These are phyloP conservation scores for Metallyticus violacea DNA, from an alignment of 2,888 invertebrate genomes.

Conservation along the genomic window DNA sequence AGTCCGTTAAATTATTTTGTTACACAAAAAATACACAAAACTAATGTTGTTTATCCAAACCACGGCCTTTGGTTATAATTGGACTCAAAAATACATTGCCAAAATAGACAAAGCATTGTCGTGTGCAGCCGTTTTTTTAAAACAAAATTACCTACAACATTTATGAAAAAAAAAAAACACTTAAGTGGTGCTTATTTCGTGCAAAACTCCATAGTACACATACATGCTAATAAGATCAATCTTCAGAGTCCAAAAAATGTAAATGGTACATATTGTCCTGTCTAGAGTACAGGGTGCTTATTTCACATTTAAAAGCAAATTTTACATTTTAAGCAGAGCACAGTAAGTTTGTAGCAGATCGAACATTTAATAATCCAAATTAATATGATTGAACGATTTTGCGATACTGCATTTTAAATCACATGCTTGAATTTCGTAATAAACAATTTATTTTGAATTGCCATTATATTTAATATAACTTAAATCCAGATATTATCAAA, in stretches of 20 bases:
- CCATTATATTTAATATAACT: not conserved
- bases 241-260: not conserved
- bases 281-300: not conserved
- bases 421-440: not conserved
- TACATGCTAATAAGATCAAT: not conserved
- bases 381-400: no score
- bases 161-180: not conserved
- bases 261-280: not conserved
- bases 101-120: not conserved
- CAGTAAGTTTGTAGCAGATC: no score
- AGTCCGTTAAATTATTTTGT: not conserved
- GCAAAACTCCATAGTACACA: conserved; percentile 12
- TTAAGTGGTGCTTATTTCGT: conserved; percentile 5
- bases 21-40: not conserved
- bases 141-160: not conserved
- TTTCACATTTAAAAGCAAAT: not conserved
- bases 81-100: not conserved
- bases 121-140: not conserved
- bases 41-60: no score
- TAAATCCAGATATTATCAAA: not conserved
- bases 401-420: no score
- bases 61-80: not conserved
- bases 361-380: not conserved
- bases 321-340: not conserved
- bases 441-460: no score